Percentiles rank a stretch among this genome's conserved stretches.
These are phyloP conservation scores for Ptychoptera albimana DNA, from an alignment of 2,888 invertebrate species.

Conservation along the genomic window DNA sequence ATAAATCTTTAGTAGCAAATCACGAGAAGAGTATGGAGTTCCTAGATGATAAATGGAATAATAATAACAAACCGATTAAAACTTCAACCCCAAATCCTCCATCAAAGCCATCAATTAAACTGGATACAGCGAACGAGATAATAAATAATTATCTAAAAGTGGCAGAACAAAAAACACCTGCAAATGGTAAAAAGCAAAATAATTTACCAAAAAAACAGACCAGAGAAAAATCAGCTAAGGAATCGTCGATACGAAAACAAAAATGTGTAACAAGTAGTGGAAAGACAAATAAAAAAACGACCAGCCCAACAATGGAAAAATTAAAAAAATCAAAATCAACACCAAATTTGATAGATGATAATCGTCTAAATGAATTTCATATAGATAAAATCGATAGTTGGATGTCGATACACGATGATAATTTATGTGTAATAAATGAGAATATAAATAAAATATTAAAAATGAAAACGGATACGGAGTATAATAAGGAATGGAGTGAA, in stretches of 20 bases:
- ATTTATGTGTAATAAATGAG: background rate
- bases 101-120: no score
- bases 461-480: background rate
- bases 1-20: background rate
- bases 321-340: conserved; percentile 2
- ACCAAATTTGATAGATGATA: conserved; percentile 16
- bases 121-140: no score
- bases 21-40: background rate
- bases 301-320: background rate
- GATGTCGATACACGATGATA: conserved; percentile 25
- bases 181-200: background rate
- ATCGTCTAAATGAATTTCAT: conserved; percentile 27
- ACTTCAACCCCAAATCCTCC: no score
- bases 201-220: conserved; percentile 1
- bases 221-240: background rate
- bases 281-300: background rate
- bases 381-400: conserved; percentile 30
- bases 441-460: background rate
- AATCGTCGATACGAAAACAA: no score
- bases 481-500: conserved; percentile 4
- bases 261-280: background rate
- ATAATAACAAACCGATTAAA: background rate
- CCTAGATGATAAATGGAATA: background rate
- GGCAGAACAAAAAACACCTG: background rate
- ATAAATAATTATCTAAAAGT: no score